Base-by-base conservation (phyloP, 2,888 invertebrate species). In the Oegoconia quadripuncta region DNA sequence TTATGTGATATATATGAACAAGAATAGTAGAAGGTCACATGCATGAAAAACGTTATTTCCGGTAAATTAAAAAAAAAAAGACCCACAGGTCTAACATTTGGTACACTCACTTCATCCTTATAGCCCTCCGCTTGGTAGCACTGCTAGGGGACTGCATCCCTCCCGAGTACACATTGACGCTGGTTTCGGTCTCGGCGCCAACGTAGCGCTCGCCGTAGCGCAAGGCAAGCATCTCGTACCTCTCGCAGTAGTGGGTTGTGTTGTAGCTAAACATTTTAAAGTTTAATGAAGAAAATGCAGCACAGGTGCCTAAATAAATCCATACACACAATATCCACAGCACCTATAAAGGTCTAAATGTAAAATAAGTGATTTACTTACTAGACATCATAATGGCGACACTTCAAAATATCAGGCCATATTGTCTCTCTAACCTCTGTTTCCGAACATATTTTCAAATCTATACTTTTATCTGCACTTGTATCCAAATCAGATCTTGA, bases 201-300 rank as follows among this genome's bases (percentile, higher is more conserved):
- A 95, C 89, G 61, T 90, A 94, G 42, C 94, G 89, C 50, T 93
- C 91, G 31, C 90, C 89, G 50, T 93, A 91, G 41, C 91, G 91
- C 41, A 90, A 68, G 22, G 91, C 89, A 9, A 94, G 75, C 43
- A 88, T 75, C 64, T 94, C 95, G 49, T 92, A 89, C 58, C 91
- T 91, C 67, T 95, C 95, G 0, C 93, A 90, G 9, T 90, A 77
- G 59, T 83, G 90, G 48, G 91, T 92, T 42, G 92, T 71, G 65
- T 95, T 95, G 63, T 92, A 93, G 68, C 94, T 94, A 68, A 38
- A 88, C n/a, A n/a, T n/a, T n/a, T n/a, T n/a, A n/a, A n/a, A n/a
- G n/a, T n/a, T n/a, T n/a, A n/a, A n/a, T n/a, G n/a, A n/a, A n/a
- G n/a, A n/a, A n/a, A n/a, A n/a, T n/a, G n/a, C n/a, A n/a, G n/a